Percentiles rank a stretch among this genome's conserved stretches.
phyloP scores from a whole-genome alignment of 92 coral and sea anemone species.

The Parazoanthus swiftii region DNA sequence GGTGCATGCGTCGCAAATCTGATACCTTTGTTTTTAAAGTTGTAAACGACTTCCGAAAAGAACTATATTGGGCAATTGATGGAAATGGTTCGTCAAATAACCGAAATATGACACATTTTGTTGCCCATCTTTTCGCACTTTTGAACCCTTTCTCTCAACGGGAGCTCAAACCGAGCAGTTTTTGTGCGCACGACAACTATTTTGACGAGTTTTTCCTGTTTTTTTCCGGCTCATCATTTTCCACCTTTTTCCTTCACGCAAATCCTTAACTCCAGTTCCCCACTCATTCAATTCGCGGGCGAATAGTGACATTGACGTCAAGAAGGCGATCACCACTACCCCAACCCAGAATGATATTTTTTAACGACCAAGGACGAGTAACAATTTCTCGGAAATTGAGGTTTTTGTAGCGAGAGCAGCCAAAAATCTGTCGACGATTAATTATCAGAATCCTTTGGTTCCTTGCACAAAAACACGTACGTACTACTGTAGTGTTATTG shows the following conservation, averaged over 20 bases:
- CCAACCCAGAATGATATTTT: background rate
- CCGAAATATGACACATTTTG: background rate
- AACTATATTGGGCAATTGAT: slow-evolving; percentile 35
- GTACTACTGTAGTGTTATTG: background rate
- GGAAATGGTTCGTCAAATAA: background rate
- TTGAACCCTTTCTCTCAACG: background rate
- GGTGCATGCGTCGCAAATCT: slow-evolving; percentile 18
- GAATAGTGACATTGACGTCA: slow-evolving; percentile 16
- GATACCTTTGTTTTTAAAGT: slow-evolving; percentile 19
- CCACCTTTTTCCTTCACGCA: slow-evolving; percentile 67
- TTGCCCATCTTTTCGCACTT: slow-evolving; percentile 8
- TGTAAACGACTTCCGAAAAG: slow-evolving; percentile 38
- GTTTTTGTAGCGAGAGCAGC: background rate
- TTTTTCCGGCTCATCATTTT: slow-evolving; percentile 50
- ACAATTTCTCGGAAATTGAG: background rate
- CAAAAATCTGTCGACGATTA: slow-evolving; percentile 42
- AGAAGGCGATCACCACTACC: background rate
- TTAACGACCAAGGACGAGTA: background rate
- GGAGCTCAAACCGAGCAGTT: slow-evolving; percentile 17
- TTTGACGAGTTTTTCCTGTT: slow-evolving; percentile 56
- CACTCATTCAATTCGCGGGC: slow-evolving; percentile 4
- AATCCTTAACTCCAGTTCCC: slow-evolving; percentile 49
- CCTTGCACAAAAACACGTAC: background rate
- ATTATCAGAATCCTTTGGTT: background rate
- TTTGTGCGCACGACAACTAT: slow-evolving; percentile 35